Evolutionary conservation across 2,888 invertebrate genomes (phyloP), one percentile per base, ranked within the genome.

Genomic region (Pyrgus malvae): DNA sequence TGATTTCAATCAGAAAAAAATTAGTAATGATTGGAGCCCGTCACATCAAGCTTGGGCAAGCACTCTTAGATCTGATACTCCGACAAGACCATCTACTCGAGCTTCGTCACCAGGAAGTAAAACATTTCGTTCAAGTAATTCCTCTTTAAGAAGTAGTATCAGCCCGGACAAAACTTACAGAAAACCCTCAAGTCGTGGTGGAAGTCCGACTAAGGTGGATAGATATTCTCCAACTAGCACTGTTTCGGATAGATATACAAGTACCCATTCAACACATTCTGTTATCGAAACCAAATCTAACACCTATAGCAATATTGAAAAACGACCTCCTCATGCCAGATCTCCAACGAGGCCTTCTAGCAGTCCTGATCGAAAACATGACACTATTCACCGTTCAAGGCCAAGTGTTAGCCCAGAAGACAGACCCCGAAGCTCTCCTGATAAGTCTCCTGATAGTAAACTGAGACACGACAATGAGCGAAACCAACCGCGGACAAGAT

Each of bases 41-140:
- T 92, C 94, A 1, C 95, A 95, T 69, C 93, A 95, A 63, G 94
- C 94, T 0, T 95, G 95, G 89, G 95, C 94, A 0, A 92, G 94
- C 55, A 93, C 95, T 3, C 80, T 95, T 41, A 91, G 95, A 23
- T 91, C 94, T 57, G 92, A 93, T 29, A 93, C 93, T 48, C 93
- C 93, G 1, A 81, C 86, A n/a, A 79, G 83, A 2, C 78, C 83
- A 3, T 76, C 90, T 37, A 80, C 86, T 5, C 91, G 92, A 59
- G 91, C 91, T n/a, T 91, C 92, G 0, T 91, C 91, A 35, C 86
- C 91, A 7, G 91, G 92, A 1, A 90, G 91, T 33, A 92, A 83
- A 61, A 87, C 85, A 2, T 87, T 85, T 50, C 86, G 83, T 57
- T 91, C 90, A 0, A 92, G 92, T 60, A 89, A 85, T 12, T 87